phyloP scores from a whole-genome alignment of 2,113 vertebrate genomes.

The Phyllopteryx taeniolatus region DNA sequence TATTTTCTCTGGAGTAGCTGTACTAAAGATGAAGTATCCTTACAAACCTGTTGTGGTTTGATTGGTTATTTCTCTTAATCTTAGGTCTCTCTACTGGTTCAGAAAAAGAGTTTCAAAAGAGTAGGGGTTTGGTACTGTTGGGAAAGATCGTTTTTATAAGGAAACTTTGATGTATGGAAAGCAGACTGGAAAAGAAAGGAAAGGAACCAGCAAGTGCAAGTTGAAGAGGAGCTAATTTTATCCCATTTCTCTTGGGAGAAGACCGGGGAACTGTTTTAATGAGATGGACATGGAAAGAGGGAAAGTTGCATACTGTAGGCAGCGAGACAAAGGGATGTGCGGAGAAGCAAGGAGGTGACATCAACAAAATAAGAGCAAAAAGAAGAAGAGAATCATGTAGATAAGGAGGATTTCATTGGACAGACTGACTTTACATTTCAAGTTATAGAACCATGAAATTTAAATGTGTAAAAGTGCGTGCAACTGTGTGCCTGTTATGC shows the following conservation, averaged over 20 bases:
- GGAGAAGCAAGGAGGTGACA: slow-evolving; percentile 4
- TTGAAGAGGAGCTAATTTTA: slow-evolving; percentile 67
- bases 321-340: slow-evolving; percentile 16
- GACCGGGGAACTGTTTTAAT: slow-evolving; percentile 63
- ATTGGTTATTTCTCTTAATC: neutral
- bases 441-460: neutral
- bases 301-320: slow-evolving; percentile 15
- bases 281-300: slow-evolving; percentile 35
- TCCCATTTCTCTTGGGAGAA: slow-evolving; percentile 45
- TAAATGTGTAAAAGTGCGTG: neutral
- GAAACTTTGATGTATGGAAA: slow-evolving; percentile 58
- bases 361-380: neutral
- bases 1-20: slow-evolving; percentile 1
- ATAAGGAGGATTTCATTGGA: neutral
- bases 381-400: slow-evolving; percentile 8
- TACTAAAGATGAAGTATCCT: neutral
- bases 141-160: slow-evolving; percentile 36
- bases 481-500: neutral
- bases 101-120: slow-evolving; percentile 1
- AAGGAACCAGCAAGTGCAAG: slow-evolving; percentile 29
- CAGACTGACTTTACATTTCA: neutral
- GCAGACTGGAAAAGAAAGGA: slow-evolving; percentile 16
- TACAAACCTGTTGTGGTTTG: neutral
- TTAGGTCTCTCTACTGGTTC: neutral
- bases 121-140: neutral